These are phyloP conservation scores for Spermophilus dauricus DNA, from an alignment of 2,113 vertebrate genomes.

Conservation along the genomic window DNA sequence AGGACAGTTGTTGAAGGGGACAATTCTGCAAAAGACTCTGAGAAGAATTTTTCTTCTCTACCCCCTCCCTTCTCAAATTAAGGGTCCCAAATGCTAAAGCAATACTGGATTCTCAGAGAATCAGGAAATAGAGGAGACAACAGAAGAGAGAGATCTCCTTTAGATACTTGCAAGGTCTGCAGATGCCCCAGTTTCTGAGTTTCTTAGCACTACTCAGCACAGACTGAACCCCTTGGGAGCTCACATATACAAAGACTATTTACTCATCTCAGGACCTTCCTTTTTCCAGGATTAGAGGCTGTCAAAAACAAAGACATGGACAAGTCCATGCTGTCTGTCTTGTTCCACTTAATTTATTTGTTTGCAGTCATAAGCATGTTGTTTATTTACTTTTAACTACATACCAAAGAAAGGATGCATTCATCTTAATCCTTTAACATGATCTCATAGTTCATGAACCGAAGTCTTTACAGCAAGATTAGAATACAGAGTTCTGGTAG, in stretches of 20 bases:
- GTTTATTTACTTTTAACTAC: constrained; percentile 83
- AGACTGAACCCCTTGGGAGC: constrained; percentile 72
- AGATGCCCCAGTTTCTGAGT: constrained; percentile 49
- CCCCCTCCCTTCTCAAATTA: background rate
- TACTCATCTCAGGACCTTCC: constrained; percentile 76
- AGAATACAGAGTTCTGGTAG: constrained; percentile 64
- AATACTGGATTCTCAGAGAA: constrained; percentile 63
- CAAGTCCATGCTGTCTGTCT: constrained; percentile 67
- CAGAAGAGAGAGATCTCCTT: constrained; percentile 69
- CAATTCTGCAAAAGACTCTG: constrained; percentile 59
- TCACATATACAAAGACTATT: constrained; percentile 70
- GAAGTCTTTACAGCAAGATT: constrained; percentile 75
- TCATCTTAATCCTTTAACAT: constrained; percentile 84
- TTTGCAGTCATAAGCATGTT: constrained; percentile 82
- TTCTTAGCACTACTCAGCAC: constrained; percentile 38
- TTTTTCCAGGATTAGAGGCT: constrained; percentile 80
- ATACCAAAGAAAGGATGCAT: constrained; percentile 77
- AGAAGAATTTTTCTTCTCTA: constrained; percentile 11
- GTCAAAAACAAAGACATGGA: constrained; percentile 80
- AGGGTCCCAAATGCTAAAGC: constrained; percentile 16
- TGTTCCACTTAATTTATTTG: constrained; percentile 84
- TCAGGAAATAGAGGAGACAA: constrained; percentile 61
- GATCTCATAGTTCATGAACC: constrained; percentile 77
- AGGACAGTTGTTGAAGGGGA: background rate
- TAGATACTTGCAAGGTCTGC: constrained; percentile 68